Conservation (phyloP, 1,140 invertebrate species). For the Scaptomyza pallida region DNA sequence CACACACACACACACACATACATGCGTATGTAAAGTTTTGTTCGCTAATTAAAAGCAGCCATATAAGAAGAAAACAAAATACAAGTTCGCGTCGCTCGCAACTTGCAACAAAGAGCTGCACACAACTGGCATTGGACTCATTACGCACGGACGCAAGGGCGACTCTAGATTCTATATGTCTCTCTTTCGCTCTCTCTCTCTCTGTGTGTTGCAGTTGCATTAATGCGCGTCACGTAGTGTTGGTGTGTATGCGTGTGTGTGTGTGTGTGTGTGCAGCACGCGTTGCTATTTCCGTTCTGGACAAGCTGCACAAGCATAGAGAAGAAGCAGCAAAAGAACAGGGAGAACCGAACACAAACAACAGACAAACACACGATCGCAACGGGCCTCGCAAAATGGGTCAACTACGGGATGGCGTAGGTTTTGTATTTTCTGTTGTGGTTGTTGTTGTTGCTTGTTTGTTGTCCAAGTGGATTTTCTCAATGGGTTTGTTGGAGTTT, state of each 20-base stretch:
- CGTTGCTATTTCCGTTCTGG: slow-evolving; percentile 69
- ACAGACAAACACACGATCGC: slow-evolving; percentile 21
- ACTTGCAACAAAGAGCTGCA: slow-evolving; percentile 33
- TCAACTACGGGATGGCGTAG: slow-evolving; percentile 31
- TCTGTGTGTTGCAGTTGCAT: slow-evolving; percentile 28
- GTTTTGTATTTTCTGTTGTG: not conserved
- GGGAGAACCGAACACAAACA: slow-evolving; percentile 14
- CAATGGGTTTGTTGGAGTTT: slow-evolving; percentile 5
- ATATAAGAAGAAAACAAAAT: not conserved
- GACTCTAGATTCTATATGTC: not conserved
- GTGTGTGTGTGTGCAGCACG: slow-evolving; percentile 39
- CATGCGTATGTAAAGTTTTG: not conserved
- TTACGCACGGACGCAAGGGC: slow-evolving; percentile 41
- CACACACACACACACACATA: too few species aligned
- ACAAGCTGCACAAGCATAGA: slow-evolving; percentile 24
- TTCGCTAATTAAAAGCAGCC: slow-evolving; percentile 22
- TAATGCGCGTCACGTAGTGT: slow-evolving; percentile 67
- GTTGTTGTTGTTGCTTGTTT: not conserved
- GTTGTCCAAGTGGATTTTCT: slow-evolving; percentile 29
- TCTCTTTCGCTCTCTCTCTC: not conserved
- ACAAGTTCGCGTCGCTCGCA: not conserved
- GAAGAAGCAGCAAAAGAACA: not conserved
- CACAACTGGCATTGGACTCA: slow-evolving; percentile 66
- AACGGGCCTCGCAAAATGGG: slow-evolving; percentile 40
- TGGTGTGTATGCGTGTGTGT: slow-evolving; percentile 11